Conservation (phyloP, 1,140 invertebrate genomes). For the Caenorhabditis remanei region DNA sequence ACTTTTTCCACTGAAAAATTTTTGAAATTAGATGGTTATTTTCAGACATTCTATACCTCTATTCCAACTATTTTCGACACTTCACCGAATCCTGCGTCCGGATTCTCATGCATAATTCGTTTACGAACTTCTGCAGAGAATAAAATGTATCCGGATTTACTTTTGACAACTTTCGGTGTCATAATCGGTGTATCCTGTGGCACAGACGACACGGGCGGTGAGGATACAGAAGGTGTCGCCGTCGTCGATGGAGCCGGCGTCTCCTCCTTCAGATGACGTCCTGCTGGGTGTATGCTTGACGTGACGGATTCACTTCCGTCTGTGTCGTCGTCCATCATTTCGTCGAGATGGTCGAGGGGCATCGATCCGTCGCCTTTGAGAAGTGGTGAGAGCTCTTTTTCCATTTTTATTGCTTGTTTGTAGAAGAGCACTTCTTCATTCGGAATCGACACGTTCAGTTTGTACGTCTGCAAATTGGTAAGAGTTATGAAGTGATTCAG, state of each 20-base stretch:
- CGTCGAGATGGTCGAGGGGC: slow-evolving; percentile 83
- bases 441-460: slow-evolving; percentile 86
- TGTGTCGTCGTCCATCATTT: slow-evolving; percentile 80
- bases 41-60: slow-evolving; percentile 79
- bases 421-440: slow-evolving; percentile 95
- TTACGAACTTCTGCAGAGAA: slow-evolving; percentile 95
- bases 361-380: slow-evolving; percentile 79
- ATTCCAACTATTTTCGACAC: slow-evolving; percentile 96
- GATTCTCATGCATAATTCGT: slow-evolving; percentile 89
- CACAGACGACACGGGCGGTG: slow-evolving; percentile 12
- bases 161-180: slow-evolving; percentile 80
- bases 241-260: slow-evolving; percentile 74
- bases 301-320: slow-evolving; percentile 71
- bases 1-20: slow-evolving; percentile 86
- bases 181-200: slow-evolving; percentile 66
- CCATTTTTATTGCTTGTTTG: slow-evolving; percentile 83
- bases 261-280: slow-evolving; percentile 72
- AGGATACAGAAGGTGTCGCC: slow-evolving; percentile 10
- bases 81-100: slow-evolving; percentile 94
- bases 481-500: neutral
- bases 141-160: slow-evolving; percentile 94
- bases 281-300: neutral
- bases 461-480: slow-evolving; percentile 83
- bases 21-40: neutral
- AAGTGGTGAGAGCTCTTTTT: slow-evolving; percentile 82